Conservation (phyloP, 2,797 vertebrate species). For the Gadopsis bispinosus region DNA sequence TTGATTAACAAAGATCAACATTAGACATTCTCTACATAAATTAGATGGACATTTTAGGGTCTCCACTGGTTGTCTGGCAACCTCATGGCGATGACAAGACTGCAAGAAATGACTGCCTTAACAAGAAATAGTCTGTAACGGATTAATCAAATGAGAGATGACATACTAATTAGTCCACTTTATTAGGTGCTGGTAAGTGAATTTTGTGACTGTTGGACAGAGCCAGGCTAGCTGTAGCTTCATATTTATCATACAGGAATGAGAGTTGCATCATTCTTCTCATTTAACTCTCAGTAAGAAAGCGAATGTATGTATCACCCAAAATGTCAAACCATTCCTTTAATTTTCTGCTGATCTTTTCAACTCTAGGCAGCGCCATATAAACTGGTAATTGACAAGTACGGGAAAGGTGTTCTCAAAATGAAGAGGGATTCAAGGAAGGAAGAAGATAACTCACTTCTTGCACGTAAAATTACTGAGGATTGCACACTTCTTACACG, state of each 20-base stretch:
- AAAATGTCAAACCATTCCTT: not conserved
- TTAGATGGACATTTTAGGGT: not conserved
- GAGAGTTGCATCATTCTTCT: not conserved
- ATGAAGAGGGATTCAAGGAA: constrained; percentile 1
- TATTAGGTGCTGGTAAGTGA: too few species aligned
- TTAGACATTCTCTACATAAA: too few species aligned
- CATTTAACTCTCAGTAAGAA: too few species aligned
- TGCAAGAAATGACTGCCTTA: not conserved
- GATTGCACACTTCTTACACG: not conserved
- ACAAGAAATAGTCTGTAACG: too few species aligned
- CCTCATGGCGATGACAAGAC: not conserved
- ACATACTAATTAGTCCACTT: not conserved
- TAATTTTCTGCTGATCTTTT: not conserved
- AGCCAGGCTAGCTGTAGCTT: not conserved
- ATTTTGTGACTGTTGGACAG: not conserved
- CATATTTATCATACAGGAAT: not conserved
- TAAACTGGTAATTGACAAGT: not conserved
- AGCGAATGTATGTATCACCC: not conserved
- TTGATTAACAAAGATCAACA: not conserved
- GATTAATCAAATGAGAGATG: too few species aligned
- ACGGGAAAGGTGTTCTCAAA: not conserved
- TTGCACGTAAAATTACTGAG: not conserved
- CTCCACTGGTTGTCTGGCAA: not conserved
- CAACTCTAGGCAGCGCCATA: not conserved
- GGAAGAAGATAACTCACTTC: not conserved